Evolutionary conservation across 2,888 invertebrate species (phyloP).

Genomic region (Parnassius smintheus): DNA sequence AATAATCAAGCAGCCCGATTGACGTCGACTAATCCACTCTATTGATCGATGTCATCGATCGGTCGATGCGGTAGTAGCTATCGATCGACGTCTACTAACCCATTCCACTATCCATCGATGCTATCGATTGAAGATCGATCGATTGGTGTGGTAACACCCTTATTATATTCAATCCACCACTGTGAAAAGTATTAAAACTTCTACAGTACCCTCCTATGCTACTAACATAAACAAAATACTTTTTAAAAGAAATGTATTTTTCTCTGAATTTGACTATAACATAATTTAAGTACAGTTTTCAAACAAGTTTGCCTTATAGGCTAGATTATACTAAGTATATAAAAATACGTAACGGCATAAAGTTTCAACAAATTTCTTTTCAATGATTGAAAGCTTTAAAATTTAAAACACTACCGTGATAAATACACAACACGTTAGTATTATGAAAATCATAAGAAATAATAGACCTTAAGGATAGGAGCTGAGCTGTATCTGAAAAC

Average conservation of each 20-base stretch:
- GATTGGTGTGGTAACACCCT: too few relatives aligned
- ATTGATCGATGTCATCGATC: too few relatives aligned
- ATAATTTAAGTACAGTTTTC: conserved; percentile 22
- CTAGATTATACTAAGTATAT: conserved; percentile 8
- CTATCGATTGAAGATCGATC: too few relatives aligned
- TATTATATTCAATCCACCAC: too few relatives aligned
- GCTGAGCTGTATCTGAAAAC: conserved; percentile 56
- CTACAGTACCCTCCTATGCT: neutral
- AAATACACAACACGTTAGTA: neutral
- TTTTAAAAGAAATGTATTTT: conserved; percentile 2
- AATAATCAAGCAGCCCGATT: too few relatives aligned
- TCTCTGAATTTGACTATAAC: conserved; percentile 7
- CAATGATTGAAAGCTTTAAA: neutral
- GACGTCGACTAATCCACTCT: too few relatives aligned
- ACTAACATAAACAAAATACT: neutral
- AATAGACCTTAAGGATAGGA: conserved; percentile 23
- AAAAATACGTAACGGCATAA: conserved; percentile 13
- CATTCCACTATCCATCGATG: too few relatives aligned
- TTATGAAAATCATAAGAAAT: neutral
- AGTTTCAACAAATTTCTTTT: conserved; percentile 2
- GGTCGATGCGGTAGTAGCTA: too few relatives aligned
- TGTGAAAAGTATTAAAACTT: too few relatives aligned
- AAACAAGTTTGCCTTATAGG: conserved; percentile 18
- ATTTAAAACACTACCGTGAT: neutral
- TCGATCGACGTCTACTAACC: too few relatives aligned